Base-by-base conservation (phyloP, 2,113 vertebrate species). In the Chunga burmeisteri region DNA sequence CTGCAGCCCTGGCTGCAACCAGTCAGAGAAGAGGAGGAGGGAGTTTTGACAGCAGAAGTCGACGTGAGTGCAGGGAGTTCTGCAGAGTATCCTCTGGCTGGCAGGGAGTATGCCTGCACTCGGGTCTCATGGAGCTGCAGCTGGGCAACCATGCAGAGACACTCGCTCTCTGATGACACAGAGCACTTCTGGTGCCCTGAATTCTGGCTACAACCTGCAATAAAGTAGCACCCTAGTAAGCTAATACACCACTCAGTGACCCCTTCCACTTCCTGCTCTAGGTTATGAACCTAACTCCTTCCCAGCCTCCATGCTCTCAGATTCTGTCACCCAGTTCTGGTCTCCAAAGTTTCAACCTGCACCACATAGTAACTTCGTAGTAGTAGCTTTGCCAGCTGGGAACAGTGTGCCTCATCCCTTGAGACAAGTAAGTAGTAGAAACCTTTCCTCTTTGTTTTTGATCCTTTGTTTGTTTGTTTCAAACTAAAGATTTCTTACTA, bases 91-190 rank as follows among this genome's bases (percentile, higher is more conserved):
- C 16, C 25, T 46, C 38, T 42, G 1, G 0, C 15, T 21, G 74
- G 29, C 26, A 85, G 21, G 19, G 25, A 88, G 40, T 36, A 9
- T 6, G 22, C 52, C 17, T 32, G 40, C 38, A 25, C 42, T 71
- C 2, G 0, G 27, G 30, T 36, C n/a, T 36, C 40, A 10, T 0
- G 4, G 21, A 25, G 23, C 61, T 29, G 17, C 23, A 22, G 11
- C 49, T 8, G 5, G 7, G 15, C 17, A 52, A 29, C 38, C 30
- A 11, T 4, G 36, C 36, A 70, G n/a, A 44, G 49, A 27, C 7
- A 50, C 10, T 29, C 34, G 5, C 47, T 47, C 20, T 11, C 20
- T 12, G 9, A 68, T 14, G 27, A 58, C 36, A 74, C 13, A 34
- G 27, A 79, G 23, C 21, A 19, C 30, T 56, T 40, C 40, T 10